Conservation (phyloP, 2,888 invertebrate species). For the Drosophila rubida region DNA sequence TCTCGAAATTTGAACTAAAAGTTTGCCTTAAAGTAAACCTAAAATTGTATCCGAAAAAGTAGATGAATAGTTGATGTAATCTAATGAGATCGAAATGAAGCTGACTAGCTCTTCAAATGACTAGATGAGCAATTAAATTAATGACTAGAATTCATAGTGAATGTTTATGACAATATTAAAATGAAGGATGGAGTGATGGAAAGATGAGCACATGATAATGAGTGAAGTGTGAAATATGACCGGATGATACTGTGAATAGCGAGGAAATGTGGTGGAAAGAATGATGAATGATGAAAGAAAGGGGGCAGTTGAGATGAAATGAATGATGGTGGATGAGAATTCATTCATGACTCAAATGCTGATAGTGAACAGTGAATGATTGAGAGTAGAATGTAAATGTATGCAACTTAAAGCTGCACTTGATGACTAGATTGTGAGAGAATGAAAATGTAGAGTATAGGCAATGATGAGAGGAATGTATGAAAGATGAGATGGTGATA, state of each 20-base stretch:
- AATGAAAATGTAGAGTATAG: neutral
- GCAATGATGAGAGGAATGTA: neutral
- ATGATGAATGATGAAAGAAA: constrained; percentile 1
- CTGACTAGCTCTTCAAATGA: constrained; percentile 33
- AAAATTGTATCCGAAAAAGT: constrained; percentile 51
- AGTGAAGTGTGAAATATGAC: constrained; percentile 17
- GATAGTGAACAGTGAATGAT: too few relatives aligned
- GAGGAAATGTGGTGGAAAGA: neutral
- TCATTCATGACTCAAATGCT: neutral
- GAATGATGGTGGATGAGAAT: neutral
- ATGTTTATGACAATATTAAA: neutral
- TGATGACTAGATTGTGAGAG: neutral
- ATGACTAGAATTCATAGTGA: constrained; percentile 54
- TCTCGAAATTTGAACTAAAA: constrained; percentile 31
- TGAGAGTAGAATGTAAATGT: too few relatives aligned
- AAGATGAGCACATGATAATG: neutral
- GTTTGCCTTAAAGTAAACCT: constrained; percentile 46
- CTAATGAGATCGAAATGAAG: constrained; percentile 19
- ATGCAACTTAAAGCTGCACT: too few relatives aligned
- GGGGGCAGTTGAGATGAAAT: neutral
- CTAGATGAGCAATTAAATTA: constrained; percentile 54
- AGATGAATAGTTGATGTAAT: neutral
- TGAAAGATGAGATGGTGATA: neutral
- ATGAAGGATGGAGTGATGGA: neutral
- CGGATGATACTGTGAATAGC: neutral